These are phyloP conservation scores for Euplagia quadripunctaria DNA, from an alignment of 2,888 invertebrate species.

Conservation along the genomic window DNA sequence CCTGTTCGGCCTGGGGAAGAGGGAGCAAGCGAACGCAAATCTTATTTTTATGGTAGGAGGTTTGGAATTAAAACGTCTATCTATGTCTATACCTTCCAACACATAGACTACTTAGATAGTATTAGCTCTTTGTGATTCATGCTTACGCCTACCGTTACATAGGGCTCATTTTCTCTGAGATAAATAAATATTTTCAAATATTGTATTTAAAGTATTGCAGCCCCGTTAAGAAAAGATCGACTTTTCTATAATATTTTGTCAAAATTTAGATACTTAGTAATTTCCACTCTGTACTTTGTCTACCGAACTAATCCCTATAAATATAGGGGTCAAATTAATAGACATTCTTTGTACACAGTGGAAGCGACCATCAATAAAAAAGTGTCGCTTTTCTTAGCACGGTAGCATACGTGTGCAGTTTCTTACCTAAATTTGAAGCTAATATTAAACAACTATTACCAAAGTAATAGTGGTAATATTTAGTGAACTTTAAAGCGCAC, in stretches of 20 bases:
- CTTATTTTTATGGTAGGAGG: constrained; percentile 84
- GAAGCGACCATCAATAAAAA: too few relatives aligned
- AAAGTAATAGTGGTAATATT: too few relatives aligned
- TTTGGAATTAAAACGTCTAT: constrained; percentile 71
- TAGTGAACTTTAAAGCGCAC: too few relatives aligned
- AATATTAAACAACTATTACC: too few relatives aligned
- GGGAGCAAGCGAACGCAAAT: constrained; percentile 84
- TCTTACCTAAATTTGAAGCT: too few relatives aligned
- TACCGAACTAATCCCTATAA: too few relatives aligned
- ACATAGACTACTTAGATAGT: constrained; percentile 59
- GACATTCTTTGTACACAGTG: not conserved
- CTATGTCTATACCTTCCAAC: constrained; percentile 58
- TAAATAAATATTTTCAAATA: too few relatives aligned
- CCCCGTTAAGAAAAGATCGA: not conserved
- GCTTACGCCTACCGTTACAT: constrained; percentile 44
- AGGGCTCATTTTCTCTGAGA: constrained; percentile 41
- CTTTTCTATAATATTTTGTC: not conserved
- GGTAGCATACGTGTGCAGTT: too few relatives aligned
- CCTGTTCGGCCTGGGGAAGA: constrained; percentile 79
- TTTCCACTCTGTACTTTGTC: not conserved
- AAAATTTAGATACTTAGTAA: not conserved
- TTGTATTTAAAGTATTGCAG: not conserved
- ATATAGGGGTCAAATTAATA: not conserved
- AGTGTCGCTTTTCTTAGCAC: too few relatives aligned
- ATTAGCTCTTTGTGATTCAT: constrained; percentile 46